Base-by-base conservation (phyloP, 1,140 invertebrate genomes). In the Zaprionus inermis region DNA sequence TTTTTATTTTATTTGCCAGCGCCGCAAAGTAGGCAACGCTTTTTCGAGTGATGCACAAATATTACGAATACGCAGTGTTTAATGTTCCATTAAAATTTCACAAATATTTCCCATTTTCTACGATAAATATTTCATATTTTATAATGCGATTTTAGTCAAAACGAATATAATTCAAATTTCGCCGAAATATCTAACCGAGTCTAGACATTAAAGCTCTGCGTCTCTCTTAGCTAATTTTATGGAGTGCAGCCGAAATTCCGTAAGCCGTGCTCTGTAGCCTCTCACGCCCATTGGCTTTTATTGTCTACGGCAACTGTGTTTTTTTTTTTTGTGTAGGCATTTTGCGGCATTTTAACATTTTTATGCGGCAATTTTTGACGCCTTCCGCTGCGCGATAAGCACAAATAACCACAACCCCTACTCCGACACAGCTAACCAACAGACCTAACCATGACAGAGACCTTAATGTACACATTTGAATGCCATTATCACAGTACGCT, bases 391-490 rank as follows among this genome's bases (percentile, higher is more conserved):
- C 4, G 66, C 61, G 76, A 81, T 76, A 79, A 79, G 79, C 52
- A 56, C 58, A 60, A 64, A 41, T 49, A 44, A 38, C 24, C 49
- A 49, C 51, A 76, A 66, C 4, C 3, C 46, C 20, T 22, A 18
- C 46, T 10, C 9, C 32, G 11, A 6, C 6, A 30, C 41, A 51
- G 52, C 32, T 38, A 65, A 41, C 44, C 32, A 34, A 52, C 60
- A 63, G 49, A 75, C 30, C 52, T 44, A 54, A n/a, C 44, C 16
- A 58, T 71, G 68, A 22, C 49, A 55, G 70, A 82, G 44, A 49
- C 44, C 76, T 67, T 75, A 88, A 88, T 88, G 80, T 84, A 84
- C 82, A 89, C 81, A 89, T 89, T 89, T 89, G 80, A 89, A 90
- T 89, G 81, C 66, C 81, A 89, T 89, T 89, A 84, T 83, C 74